Evolutionary conservation across 2,888 invertebrate genomes (phyloP), one percentile per base, ranked within the genome.

Genomic region (Baronia brevicornis): DNA sequence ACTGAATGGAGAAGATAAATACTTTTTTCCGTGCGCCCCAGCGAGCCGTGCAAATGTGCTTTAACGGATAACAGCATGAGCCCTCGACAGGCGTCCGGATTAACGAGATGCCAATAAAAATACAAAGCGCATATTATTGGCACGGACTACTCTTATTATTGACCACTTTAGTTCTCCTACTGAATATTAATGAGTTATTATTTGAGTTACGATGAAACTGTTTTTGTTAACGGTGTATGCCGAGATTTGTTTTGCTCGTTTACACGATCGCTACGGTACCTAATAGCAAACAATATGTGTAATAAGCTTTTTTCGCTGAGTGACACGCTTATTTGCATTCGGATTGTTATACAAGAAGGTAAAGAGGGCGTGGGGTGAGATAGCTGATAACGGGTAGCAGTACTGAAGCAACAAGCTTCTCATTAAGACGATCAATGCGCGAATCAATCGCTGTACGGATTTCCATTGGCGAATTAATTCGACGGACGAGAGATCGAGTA

Each of bases 381-480:
- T 68, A 60, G 43, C 54, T 54, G 69, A 70, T 79, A 80, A 69
- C 73, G 70, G 65, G 44, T 42, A 40, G 38, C 52, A 56, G 60
- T 54, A 66, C 60, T 67, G 60, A 48, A 59, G 56, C 60, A 66
- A 72, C 72, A 66, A 66, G 62, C 61, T 63, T 58, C 68, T 79
- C 68, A 79, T 79, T 79, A 78, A 66, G 58, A 60, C 54, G 64
- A 75, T 74, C 68, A 60, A 71, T 69, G 62, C 55, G 58, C 62
- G 68, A 71, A 72, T 77, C 67, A 61, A 79, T 71, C 64, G 70
- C 51, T 58, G 67, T 64, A 59, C 62, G 67, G 65, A 74, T 71
- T 70, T 68, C 60, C 62, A 74, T 74, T 69, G 73, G 78, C 71
- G 66, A 79, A 82, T 80, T 78, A 82, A 79, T 80, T 82, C 65